These are phyloP conservation scores for Progne subis DNA, from an alignment of 2,113 vertebrate species.

Conservation along the genomic window DNA sequence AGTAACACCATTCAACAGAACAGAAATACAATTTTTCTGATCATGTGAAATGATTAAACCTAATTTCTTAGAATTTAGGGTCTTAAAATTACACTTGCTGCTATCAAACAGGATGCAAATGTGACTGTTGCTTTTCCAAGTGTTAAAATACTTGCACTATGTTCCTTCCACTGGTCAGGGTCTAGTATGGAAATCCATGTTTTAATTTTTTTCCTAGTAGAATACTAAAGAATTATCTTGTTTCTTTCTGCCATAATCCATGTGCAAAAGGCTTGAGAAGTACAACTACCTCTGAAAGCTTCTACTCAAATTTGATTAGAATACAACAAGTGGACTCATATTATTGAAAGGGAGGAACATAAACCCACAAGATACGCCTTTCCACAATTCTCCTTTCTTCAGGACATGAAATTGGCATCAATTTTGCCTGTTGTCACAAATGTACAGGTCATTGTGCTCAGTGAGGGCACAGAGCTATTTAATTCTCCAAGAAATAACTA, in stretches of 20 bases:
- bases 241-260: neutral
- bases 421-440: neutral
- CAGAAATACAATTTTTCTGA: neutral
- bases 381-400: neutral
- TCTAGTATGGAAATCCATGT: neutral
- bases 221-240: neutral
- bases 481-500: neutral
- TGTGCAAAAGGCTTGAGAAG: neutral
- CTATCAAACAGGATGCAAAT: neutral
- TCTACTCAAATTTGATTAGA: neutral
- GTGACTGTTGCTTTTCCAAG: neutral
- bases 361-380: neutral
- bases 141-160: neutral
- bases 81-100: neutral
- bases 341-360: neutral
- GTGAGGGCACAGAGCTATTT: neutral
- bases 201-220: neutral
- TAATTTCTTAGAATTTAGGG: neutral
- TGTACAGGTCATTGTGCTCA: neutral
- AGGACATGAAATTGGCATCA: neutral
- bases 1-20: neutral
- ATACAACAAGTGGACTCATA: neutral
- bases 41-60: neutral
- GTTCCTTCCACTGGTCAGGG: neutral
- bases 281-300: neutral